A percentile compares a stretch with the other conserved stretches of the same genome.
phyloP scores from a whole-genome alignment of 2,888 invertebrate species.

The Eilema depressum region DNA sequence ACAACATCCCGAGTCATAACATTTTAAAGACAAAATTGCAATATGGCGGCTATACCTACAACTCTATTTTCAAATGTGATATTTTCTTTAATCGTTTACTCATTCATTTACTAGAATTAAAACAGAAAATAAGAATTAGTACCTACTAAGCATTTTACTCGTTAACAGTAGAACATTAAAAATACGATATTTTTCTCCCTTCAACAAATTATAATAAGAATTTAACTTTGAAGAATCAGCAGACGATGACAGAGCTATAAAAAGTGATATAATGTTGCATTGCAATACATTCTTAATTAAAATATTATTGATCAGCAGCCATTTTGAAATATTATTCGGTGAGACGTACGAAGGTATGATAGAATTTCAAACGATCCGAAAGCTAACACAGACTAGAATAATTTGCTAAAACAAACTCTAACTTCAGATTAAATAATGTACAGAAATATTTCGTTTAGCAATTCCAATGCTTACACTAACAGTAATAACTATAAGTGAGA shows the following conservation, averaged over 20 bases:
- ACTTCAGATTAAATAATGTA: background rate
- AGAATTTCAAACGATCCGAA: background rate
- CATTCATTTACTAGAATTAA: too few species aligned
- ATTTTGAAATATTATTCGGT: background rate
- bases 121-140: too few species aligned
- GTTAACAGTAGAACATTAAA: too few species aligned
- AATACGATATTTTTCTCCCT: background rate
- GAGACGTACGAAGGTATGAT: background rate
- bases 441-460: background rate
- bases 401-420: slow-evolving; percentile 2
- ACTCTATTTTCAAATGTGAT: too few species aligned
- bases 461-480: slow-evolving; percentile 18
- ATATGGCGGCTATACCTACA: too few species aligned
- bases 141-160: too few species aligned
- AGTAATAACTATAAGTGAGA: slow-evolving; percentile 14
- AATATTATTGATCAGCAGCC: background rate
- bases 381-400: slow-evolving; percentile 5
- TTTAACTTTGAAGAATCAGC: background rate
- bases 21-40: too few species aligned
- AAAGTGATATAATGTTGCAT: slow-evolving; percentile 1
- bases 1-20: too few species aligned
- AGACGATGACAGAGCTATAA: background rate
- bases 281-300: slow-evolving; percentile 3
- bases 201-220: background rate
- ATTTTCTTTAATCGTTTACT: too few species aligned